phyloP scores from a whole-genome alignment of 2,113 vertebrate genomes.

The Tychaedon coryphoeus region DNA sequence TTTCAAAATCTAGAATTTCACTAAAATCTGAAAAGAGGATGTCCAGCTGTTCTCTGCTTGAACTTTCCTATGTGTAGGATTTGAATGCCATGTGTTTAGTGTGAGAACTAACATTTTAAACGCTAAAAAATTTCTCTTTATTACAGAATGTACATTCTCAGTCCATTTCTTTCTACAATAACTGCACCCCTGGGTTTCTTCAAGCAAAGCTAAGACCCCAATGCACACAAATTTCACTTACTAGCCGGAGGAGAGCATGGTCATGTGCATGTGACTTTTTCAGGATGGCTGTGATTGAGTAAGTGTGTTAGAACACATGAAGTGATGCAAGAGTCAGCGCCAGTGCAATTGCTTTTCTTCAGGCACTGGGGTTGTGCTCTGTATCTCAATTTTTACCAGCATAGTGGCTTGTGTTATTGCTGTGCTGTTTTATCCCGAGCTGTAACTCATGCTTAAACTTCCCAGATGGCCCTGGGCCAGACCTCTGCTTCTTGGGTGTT shows the following conservation, averaged over 20 bases:
- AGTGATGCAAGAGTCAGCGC: background rate
- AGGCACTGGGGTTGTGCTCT: background rate
- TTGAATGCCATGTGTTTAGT: background rate
- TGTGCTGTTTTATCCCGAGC: background rate
- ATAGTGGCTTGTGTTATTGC: background rate
- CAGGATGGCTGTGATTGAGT: background rate
- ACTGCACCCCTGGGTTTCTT: background rate
- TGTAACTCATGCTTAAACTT: background rate
- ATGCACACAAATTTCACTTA: background rate
- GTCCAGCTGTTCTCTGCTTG: background rate
- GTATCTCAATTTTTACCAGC: background rate
- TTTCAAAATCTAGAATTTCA: constrained; percentile 51
- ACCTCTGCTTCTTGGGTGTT: background rate
- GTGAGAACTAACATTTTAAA: background rate
- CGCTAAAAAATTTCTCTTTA: background rate
- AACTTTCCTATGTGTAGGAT: background rate
- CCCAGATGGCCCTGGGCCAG: background rate
- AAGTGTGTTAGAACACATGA: background rate
- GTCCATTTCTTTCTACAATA: background rate
- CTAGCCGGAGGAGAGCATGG: background rate
- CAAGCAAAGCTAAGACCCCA: background rate
- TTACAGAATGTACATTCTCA: background rate
- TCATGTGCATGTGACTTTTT: background rate
- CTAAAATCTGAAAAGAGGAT: background rate
- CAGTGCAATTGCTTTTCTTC: background rate